Conservation (phyloP, 2,797 vertebrate species). For the Cyprinodon diabolis region DNA sequence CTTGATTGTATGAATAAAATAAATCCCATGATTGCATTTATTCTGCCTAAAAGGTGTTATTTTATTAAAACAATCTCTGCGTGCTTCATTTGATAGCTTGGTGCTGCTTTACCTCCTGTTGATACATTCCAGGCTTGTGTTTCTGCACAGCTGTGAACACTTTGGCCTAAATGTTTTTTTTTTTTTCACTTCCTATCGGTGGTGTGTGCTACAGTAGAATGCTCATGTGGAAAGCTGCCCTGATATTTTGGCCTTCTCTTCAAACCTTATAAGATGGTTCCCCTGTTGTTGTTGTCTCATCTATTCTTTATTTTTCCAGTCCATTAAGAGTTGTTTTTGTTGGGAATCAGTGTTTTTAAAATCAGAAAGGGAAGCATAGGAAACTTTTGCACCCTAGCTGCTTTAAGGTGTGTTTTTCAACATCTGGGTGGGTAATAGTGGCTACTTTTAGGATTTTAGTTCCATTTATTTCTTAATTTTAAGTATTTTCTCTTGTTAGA, state of each 20-base stretch:
- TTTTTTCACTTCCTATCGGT: slow-evolving; percentile 48
- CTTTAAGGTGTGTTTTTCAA: neutral
- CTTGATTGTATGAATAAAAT: neutral
- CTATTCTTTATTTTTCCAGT: neutral
- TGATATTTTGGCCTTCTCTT: slow-evolving; percentile 19
- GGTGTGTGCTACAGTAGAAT: slow-evolving; percentile 40
- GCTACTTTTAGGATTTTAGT: neutral
- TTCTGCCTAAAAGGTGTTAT: neutral
- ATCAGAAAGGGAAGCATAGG: neutral
- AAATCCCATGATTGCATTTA: neutral
- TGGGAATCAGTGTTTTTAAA: neutral
- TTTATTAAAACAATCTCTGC: neutral
- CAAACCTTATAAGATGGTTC: slow-evolving; percentile 10
- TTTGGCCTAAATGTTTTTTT: slow-evolving; percentile 58
- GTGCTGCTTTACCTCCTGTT: slow-evolving; percentile 42
- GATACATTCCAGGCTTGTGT: slow-evolving; percentile 53
- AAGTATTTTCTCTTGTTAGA: slow-evolving; percentile 8
- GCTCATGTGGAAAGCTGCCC: slow-evolving; percentile 33
- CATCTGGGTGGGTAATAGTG: neutral
- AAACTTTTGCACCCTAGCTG: neutral
- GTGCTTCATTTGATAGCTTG: slow-evolving; percentile 20
- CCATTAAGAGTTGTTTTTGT: neutral
- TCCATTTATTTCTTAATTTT: slow-evolving; percentile 8
- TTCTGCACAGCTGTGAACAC: slow-evolving; percentile 63
- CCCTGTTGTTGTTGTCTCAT: neutral